Evolutionary conservation across 2,797 vertebrate genomes (phyloP), one percentile per base, ranked within the genome.

Genomic region (Arremon aurantiirostris): DNA sequence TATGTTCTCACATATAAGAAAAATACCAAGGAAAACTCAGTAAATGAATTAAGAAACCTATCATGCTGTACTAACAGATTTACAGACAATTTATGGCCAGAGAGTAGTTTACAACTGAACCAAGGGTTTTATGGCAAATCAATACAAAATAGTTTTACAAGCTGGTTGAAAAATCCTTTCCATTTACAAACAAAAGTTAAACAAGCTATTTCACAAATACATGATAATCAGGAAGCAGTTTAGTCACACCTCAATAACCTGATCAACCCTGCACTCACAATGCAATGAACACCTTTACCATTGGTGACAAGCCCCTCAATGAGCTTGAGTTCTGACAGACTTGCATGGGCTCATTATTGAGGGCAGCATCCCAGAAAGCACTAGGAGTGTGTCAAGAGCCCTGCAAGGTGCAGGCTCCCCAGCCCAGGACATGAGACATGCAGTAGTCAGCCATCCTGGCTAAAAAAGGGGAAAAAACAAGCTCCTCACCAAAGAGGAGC

Each of bases 1-100:
- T 61, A 76, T 16, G 41, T 69, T 72, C 47, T 68, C 24, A 18
- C 12, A 17, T 72, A 85, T 72, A 89, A 94, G 85, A 81, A 91
- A 90, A 94, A 86, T 12, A 73, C 34, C 68, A 82, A 94, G 49
- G 53, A 94, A 94, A 94, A 93, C 11, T 78, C 44, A 57, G n/a
- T 22, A 73, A n/a, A 68, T 69, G 5, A 89, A 78, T 84, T 73
- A 73, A 78, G 47, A 59, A 86, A 76, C 18, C 26, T 57, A 27
- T 75, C 59, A 66, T 32, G 42, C 50, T 82, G 18, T 66, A 60
- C 64, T 84, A 96, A 91, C 70, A 91, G 80, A 89, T 90, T 76
- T 82, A 93, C 27, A 65, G 55, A 49, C n/a, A 64, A 50, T 84
- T 88, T 76, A 59, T 75, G 23, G 52, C 70, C 47, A 70, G 37